phyloP scores from a whole-genome alignment of 2,113 vertebrate species.

The Corydoras maculifer region DNA sequence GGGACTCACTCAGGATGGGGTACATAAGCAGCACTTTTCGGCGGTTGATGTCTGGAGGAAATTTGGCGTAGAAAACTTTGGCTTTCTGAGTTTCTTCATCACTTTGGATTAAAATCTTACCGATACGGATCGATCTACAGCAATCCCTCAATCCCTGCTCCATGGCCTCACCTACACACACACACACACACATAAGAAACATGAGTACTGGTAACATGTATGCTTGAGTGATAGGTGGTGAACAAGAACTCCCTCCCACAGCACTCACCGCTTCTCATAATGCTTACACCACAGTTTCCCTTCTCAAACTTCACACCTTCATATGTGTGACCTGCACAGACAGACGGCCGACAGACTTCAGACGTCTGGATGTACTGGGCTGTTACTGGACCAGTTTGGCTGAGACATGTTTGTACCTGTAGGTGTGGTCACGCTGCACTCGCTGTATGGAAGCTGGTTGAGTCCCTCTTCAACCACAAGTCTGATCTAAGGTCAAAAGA shows the following conservation, averaged over 20 bases:
- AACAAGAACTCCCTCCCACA: no score
- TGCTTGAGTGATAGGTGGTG: no score
- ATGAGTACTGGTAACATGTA: no score
- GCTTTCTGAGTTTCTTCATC: slow-evolving; percentile 95
- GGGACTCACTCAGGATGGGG: slow-evolving; percentile 79
- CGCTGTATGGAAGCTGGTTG: slow-evolving; percentile 93
- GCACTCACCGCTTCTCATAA: slow-evolving; percentile 93
- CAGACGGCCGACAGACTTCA: slow-evolving; percentile 34
- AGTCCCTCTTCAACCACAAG: slow-evolving; percentile 96
- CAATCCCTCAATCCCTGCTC: slow-evolving; percentile 94
- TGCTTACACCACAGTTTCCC: slow-evolving; percentile 98
- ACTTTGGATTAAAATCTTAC: slow-evolving; percentile 97
- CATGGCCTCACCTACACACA: slow-evolving; percentile 85
- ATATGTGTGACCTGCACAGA: slow-evolving; percentile 85
- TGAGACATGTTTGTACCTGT: slow-evolving; percentile 68
- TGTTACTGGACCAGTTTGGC: not conserved
- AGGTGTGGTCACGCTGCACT: slow-evolving; percentile 95
- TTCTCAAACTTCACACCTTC: slow-evolving; percentile 96
- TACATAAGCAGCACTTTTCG: slow-evolving; percentile 98
- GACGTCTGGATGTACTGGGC: slow-evolving; percentile 7
- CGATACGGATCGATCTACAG: slow-evolving; percentile 92
- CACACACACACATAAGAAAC: slow-evolving; percentile 5
- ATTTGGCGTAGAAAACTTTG: slow-evolving; percentile 97
- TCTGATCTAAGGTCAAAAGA: slow-evolving; percentile 74
- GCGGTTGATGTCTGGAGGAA: slow-evolving; percentile 90